Evolutionary conservation across 2,888 invertebrate species (phyloP).

Genomic region (Temnothorax rugatulus): DNA sequence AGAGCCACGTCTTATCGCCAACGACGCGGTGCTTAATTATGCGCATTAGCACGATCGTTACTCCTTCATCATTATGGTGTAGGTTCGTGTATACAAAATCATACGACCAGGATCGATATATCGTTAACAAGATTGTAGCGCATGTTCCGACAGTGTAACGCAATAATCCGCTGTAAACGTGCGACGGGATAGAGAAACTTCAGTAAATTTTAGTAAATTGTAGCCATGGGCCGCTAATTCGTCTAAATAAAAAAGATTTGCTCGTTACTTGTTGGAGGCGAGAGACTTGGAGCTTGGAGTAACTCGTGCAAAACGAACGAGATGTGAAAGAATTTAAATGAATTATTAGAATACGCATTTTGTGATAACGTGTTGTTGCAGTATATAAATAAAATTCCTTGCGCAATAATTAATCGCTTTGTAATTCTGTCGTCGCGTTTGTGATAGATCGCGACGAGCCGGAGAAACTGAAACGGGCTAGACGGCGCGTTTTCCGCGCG

Average conservation of each 20-base stretch:
- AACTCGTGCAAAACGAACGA: not conserved
- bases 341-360: constrained; percentile 1
- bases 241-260: not conserved
- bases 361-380: not conserved
- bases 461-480: constrained; percentile 27
- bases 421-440: constrained; percentile 11
- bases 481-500: constrained; percentile 49
- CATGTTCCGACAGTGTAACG: not conserved
- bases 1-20: constrained; percentile 65
- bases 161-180: not conserved
- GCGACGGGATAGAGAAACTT: not conserved
- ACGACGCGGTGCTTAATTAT: constrained; percentile 71
- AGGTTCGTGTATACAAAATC: constrained; percentile 62
- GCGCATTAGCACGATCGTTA: constrained; percentile 71
- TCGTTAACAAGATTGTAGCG: constrained; percentile 54
- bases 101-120: constrained; percentile 67
- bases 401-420: not conserved
- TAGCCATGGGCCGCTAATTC: not conserved
- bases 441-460: constrained; percentile 22
- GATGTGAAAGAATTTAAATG: constrained; percentile 13
- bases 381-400: not conserved
- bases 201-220: not conserved
- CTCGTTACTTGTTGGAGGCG: not conserved
- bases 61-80: constrained; percentile 67
- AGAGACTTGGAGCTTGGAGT: too few relatives aligned